Evolutionary conservation across 2,797 vertebrate genomes (phyloP), one percentile per base, ranked within the genome.

Genomic region (Tauraco hartlaubi): DNA sequence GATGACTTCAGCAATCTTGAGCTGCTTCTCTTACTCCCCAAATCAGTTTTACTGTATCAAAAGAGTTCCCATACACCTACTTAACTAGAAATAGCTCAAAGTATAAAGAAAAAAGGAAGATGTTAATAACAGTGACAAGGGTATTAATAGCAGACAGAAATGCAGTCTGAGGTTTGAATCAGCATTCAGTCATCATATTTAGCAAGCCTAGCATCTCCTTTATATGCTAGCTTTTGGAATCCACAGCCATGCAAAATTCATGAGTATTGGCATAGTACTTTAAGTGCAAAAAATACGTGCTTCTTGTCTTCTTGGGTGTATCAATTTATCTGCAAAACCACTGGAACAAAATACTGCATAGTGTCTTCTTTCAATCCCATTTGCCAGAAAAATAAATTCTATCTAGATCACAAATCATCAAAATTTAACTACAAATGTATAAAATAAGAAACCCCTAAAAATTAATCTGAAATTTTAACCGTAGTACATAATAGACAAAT

Each of bases 211-310:
- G 35, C 35, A 91, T 73, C 68, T 85, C 31, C 48, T 84, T 95
- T 88, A 62, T 68, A 77, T 68, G 56, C 63, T 74, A 59, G 39
- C 49, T 94, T 77, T 77, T 58, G 29, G 80, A 92, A 89, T 82
- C 54, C 94, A 85, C 23, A 86, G 88, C 31, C 78, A 96, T 94
- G 64, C 37, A 96, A 97, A 93, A 96, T 96, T 94, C 59, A 93
- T 59, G 49, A 96, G 83, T 39, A 82, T 75, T 48, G 33, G 39
- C 12, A 78, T 19, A 92, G 89, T 49, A 75, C 39, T 83, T 91
- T 20, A 79, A 88, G 66, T 21, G 46, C 43, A 94, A 76, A 76
- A 90, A 86, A 63, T 18, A 58, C 29, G 41, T 18, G 13, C 1
- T 29, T 79, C 69, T 80, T 86, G 29, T 66, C 74, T 52, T 92